Conservation (phyloP, 2,113 vertebrate genomes). For the Hypanus sabinus region DNA sequence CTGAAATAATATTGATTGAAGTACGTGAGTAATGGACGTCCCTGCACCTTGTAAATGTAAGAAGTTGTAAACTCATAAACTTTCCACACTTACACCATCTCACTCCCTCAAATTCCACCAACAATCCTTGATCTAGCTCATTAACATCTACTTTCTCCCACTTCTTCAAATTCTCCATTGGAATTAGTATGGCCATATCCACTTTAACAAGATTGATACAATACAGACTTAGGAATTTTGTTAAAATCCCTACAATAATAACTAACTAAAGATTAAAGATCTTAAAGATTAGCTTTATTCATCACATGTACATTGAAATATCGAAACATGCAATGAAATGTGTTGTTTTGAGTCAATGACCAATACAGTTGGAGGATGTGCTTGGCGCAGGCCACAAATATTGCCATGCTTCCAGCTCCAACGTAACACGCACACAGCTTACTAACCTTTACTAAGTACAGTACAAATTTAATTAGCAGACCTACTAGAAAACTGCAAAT, state of each 20-base stretch:
- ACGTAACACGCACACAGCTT: no score
- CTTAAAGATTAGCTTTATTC: no score
- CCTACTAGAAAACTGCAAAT: background rate
- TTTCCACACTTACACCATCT: background rate
- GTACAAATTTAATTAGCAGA: background rate
- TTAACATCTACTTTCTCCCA: no score
- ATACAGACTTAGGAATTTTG: background rate
- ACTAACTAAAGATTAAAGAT: background rate
- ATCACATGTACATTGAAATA: no score
- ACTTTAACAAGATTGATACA: background rate
- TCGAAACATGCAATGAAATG: no score
- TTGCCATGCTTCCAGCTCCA: no score
- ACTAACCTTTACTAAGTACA: no score
- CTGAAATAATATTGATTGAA: background rate
- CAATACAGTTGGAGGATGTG: no score
- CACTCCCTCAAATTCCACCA: background rate
- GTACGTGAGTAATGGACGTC: background rate
- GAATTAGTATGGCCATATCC: slow-evolving; percentile 9
- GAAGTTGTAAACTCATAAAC: background rate
- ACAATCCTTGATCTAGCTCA: background rate
- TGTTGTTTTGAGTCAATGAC: no score
- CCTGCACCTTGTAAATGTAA: background rate
- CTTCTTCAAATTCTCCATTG: background rate
- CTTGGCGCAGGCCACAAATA: no score
- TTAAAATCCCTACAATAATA: background rate